A percentile compares a stretch with the other conserved stretches of the same genome.
phyloP scores from a whole-genome alignment of 1,140 invertebrate species.

The Xylocopa sonorina region DNA sequence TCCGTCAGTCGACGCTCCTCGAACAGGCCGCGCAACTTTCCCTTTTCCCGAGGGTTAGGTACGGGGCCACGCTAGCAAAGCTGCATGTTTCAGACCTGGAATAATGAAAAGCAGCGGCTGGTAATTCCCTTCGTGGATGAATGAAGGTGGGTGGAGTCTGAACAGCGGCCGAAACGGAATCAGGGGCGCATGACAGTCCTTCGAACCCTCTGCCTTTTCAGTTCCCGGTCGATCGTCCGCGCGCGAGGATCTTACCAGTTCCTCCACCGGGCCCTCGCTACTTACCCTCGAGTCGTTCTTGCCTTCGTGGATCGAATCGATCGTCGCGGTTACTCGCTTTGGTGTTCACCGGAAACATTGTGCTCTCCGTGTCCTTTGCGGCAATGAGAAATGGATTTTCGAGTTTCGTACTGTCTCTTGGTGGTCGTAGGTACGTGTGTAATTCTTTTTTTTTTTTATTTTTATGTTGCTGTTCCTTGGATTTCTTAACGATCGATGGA shows the following conservation, averaged over 20 bases:
- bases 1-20: not conserved
- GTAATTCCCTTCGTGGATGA: slow-evolving; percentile 60
- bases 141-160: slow-evolving; percentile 64
- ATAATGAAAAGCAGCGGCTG: slow-evolving; percentile 49
- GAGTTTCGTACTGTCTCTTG: not conserved
- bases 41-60: slow-evolving; percentile 34
- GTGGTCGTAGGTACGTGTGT: slow-evolving; percentile 22
- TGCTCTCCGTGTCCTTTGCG: not conserved
- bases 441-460: not conserved
- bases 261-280: not conserved
- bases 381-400: not conserved
- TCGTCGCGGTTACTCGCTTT: not conserved
- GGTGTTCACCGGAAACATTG: not conserved
- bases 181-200: slow-evolving; percentile 66
- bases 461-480: not conserved
- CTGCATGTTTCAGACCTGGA: slow-evolving; percentile 30
- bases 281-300: not conserved
- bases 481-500: not conserved
- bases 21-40: slow-evolving; percentile 38
- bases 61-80: slow-evolving; percentile 28
- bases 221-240: slow-evolving; percentile 62
- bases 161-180: slow-evolving; percentile 61
- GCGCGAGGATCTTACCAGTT: slow-evolving; percentile 56
- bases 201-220: slow-evolving; percentile 62
- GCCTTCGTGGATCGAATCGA: not conserved